A percentile compares a stretch with the other conserved stretches of the same genome.
These are phyloP conservation scores for Galeopsomyia nigrocyanea DNA, from an alignment of 2,888 invertebrate species.

Conservation along the genomic window DNA sequence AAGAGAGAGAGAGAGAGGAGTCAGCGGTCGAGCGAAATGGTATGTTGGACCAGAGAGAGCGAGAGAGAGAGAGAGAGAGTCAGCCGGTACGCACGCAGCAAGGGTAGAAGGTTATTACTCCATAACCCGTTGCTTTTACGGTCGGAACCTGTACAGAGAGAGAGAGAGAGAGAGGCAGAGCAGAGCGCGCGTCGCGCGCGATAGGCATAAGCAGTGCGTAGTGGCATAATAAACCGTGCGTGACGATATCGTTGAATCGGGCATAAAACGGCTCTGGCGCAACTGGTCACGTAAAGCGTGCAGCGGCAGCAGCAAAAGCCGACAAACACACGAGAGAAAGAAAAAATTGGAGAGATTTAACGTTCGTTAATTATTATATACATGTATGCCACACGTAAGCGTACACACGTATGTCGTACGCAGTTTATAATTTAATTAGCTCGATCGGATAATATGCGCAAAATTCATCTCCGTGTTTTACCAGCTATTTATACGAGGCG, in stretches of 20 bases:
- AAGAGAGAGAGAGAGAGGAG: background rate
- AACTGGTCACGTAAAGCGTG: conserved; percentile 8
- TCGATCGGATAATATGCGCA: background rate
- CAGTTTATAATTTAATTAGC: conserved; percentile 30
- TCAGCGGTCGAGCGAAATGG: no score
- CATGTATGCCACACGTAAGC: background rate
- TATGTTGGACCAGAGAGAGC: background rate
- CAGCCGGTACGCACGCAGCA: background rate
- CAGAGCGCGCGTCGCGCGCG: conserved; percentile 25
- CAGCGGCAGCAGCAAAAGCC: background rate
- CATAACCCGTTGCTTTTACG: conserved; percentile 58
- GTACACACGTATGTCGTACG: background rate
- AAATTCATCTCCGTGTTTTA: conserved; percentile 24
- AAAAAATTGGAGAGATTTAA: no score
- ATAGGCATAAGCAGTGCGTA: conserved; percentile 53
- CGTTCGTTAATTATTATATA: no score
- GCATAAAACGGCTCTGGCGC: conserved; percentile 36
- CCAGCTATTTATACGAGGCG: background rate
- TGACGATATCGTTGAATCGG: conserved; percentile 52
- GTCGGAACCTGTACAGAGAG: conserved; percentile 48
- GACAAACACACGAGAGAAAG: no score
- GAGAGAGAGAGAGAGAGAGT: background rate
- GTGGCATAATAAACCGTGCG: conserved; percentile 52
- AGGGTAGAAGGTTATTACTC: conserved; percentile 53
- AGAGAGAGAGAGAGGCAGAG: no score